A percentile compares a stretch with the other conserved stretches of the same genome.
These are phyloP conservation scores for Sigmodon hispidus DNA, from an alignment of 2,113 vertebrate species.

Conservation along the genomic window DNA sequence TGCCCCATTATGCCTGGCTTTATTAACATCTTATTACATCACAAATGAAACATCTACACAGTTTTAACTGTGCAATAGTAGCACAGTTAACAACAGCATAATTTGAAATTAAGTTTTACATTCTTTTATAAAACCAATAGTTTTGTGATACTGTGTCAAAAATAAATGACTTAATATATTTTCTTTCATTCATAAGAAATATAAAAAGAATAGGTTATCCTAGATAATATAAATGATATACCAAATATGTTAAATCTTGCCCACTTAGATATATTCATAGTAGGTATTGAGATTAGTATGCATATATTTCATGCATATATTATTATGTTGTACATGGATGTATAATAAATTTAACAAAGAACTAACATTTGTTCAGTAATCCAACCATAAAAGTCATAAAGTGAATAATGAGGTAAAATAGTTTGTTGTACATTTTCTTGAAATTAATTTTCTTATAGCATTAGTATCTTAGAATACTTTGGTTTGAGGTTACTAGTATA, in stretches of 20 bases:
- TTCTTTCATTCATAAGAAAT: not conserved
- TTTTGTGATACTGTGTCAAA: not conserved
- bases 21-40: not conserved
- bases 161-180: not conserved
- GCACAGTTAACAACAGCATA: not conserved
- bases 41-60: not conserved
- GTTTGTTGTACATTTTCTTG: not conserved
- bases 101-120: not conserved
- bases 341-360: not conserved
- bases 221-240: conserved; percentile 2
- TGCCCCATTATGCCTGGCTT: not conserved
- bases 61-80: too few relatives aligned
- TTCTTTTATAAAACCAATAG: not conserved
- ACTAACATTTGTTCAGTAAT: not conserved
- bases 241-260: not conserved
- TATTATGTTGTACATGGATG: not conserved
- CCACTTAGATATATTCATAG: not conserved
- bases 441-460: not conserved
- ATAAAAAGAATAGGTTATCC: not conserved
- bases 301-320: not conserved
- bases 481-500: not conserved
- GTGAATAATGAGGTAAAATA: not conserved
- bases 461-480: not conserved
- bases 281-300: conserved; percentile 1
- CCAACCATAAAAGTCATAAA: not conserved